These are phyloP conservation scores for Lithobates pipiens DNA, from an alignment of 2,797 vertebrate genomes.

Conservation along the genomic window DNA sequence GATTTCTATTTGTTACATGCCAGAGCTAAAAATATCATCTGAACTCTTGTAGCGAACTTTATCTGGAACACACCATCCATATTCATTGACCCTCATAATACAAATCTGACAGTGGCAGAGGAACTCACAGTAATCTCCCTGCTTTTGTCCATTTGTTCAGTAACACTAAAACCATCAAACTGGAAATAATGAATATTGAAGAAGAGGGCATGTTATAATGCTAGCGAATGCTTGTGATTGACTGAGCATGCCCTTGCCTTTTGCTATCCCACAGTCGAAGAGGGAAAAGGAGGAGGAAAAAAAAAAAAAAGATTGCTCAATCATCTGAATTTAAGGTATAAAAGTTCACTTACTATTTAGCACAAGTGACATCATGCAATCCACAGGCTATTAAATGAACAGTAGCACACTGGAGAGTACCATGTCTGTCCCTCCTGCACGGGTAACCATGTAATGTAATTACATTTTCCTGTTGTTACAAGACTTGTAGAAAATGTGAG, in stretches of 20 bases:
- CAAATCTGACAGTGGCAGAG: slow-evolving; percentile 31
- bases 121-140: slow-evolving; percentile 26
- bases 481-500: slow-evolving; percentile 14
- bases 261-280: slow-evolving; percentile 59
- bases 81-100: slow-evolving; percentile 31
- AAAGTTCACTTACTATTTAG: slow-evolving; percentile 70
- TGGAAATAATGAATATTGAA: slow-evolving; percentile 68
- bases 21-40: slow-evolving; percentile 42
- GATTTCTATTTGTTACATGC: slow-evolving; percentile 4
- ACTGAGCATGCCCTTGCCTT: slow-evolving; percentile 68
- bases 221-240: slow-evolving; percentile 64
- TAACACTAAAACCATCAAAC: slow-evolving; percentile 61
- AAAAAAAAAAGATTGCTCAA: slow-evolving; percentile 51
- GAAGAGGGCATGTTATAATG: slow-evolving; percentile 65
- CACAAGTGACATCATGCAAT: slow-evolving; percentile 61
- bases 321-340: slow-evolving; percentile 67
- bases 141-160: slow-evolving; percentile 61
- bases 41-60: slow-evolving; percentile 20
- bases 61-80: neutral
- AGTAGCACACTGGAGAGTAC: slow-evolving; percentile 1
- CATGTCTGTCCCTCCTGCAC: slow-evolving; percentile 11
- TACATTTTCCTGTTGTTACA: slow-evolving; percentile 40
- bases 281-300: slow-evolving; percentile 14
- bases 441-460: slow-evolving; percentile 46
- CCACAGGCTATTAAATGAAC: slow-evolving; percentile 57